Conservation (phyloP, 2,888 invertebrate genomes). For the Drosophila kambysellisi region DNA sequence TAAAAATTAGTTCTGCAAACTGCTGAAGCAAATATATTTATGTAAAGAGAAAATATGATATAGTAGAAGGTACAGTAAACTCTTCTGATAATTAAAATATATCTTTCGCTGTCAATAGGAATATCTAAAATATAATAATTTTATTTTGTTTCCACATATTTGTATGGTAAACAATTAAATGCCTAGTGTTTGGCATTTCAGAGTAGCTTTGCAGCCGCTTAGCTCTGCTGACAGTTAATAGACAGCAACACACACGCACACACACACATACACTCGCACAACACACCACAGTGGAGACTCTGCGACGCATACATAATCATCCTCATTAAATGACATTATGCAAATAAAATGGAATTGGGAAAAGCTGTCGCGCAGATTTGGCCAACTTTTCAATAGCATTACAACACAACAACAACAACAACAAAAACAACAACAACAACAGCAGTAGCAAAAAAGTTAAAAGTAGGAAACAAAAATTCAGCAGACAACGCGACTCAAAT, state of each 20-base stretch:
- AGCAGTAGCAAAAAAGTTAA: constrained; percentile 1
- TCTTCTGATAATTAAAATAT: background rate
- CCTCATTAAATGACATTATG: constrained; percentile 77
- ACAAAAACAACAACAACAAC: background rate
- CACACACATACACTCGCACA: constrained; percentile 9
- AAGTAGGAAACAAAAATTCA: constrained; percentile 35
- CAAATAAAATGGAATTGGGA: constrained; percentile 66
- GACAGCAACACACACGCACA: background rate
- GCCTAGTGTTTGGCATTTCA: background rate
- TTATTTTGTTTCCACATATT: background rate
- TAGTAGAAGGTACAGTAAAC: too few relatives aligned
- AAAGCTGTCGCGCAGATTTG: constrained; percentile 48
- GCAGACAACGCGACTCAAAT: constrained; percentile 15
- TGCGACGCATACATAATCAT: constrained; percentile 58
- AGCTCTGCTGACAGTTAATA: constrained; percentile 27
- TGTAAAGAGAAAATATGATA: background rate
- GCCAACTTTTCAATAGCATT: constrained; percentile 66
- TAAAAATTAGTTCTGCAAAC: constrained; percentile 10
- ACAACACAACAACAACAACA: constrained; percentile 6
- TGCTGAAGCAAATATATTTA: constrained; percentile 7
- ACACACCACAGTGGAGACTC: background rate
- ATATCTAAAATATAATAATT: background rate
- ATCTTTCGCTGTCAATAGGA: background rate
- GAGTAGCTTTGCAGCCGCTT: constrained; percentile 35
- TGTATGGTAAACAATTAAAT: constrained; percentile 2